phyloP scores from a whole-genome alignment of 2,113 vertebrate genomes.

The Actenoides lindsayi region DNA sequence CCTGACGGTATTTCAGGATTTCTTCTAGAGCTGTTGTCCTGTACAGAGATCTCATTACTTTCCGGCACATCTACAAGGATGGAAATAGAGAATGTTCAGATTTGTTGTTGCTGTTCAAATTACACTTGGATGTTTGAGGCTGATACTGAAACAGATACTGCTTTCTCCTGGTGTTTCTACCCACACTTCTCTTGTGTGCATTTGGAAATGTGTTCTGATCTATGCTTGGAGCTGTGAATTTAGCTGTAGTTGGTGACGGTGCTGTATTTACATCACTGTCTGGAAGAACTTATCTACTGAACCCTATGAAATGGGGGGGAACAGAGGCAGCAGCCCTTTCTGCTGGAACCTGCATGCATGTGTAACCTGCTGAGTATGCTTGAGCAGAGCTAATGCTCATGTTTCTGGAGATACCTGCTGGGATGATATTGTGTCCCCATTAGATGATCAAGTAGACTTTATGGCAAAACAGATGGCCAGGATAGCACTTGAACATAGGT shows the following conservation, averaged over 20 bases:
- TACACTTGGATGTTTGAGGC: background rate
- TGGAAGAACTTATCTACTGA: background rate
- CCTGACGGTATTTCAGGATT: background rate
- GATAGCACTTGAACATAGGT: too few species aligned
- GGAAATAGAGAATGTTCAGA: background rate
- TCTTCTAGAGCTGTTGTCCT: background rate
- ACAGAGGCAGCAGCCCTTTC: background rate
- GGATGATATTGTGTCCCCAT: too few species aligned
- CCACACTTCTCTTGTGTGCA: background rate
- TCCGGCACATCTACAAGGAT: background rate
- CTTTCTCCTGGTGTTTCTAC: background rate
- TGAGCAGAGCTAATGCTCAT: background rate
- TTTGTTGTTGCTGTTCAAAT: background rate
- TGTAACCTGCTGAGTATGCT: background rate
- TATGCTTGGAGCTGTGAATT: background rate
- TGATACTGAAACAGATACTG: background rate
- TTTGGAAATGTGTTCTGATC: background rate
- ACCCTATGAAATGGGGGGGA: background rate
- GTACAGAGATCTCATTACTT: background rate
- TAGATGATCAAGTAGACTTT: too few species aligned
- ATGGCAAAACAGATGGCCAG: too few species aligned
- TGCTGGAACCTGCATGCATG: background rate
- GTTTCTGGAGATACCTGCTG: background rate
- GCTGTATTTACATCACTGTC: background rate
- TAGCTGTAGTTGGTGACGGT: background rate